Evolutionary conservation across 2,888 invertebrate species (phyloP), one percentile per base, ranked within the genome.

Genomic region (Tribolium freemani): DNA sequence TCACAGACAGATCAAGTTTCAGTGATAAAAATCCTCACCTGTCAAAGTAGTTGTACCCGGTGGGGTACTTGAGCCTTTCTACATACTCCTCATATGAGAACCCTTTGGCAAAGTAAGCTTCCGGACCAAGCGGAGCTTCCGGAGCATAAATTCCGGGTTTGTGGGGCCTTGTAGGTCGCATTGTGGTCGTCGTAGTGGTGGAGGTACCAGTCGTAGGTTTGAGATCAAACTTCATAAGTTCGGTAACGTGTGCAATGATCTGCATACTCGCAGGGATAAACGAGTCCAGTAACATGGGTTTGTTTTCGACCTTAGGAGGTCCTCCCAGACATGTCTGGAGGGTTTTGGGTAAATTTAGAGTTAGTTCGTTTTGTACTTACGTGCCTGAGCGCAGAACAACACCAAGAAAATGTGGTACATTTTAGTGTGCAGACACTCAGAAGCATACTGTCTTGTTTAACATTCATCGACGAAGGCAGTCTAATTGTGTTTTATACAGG

Each of bases 261-360:
- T 92, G 92, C 91, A 92, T 92, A 0, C 90, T 88, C 0, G 92
- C 92, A 0, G 92, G 92, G 0, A 92, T 88, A 83, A 90, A 92
- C 1, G 91, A 90, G 77, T 90, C 88, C 11, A 91, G 88, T 54
- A 89, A 85, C 61, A 88, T 84, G 1, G 91, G 88, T 57, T 88
- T 86, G 71, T 87, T 88, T 72, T 90, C 85, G 1, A 85, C 83
- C 64, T 75, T 77, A 0, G 85, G 84, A 0, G 83, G 84, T 0
- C 82, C 83, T 21, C 81, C 38, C 38, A 38, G 8, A 64, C 64
- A 57, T 38, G n/a, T 45, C 63, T 60, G 20, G 4, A 30, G 54
- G 10, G 10, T 16, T 48, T 6, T 48, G 6, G 3, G 48, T 48
- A 8, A 48, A 11, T 48, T 53, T 21, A 3, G 6, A 2, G 16